Conservation (phyloP, 2,113 vertebrate species). For the Hylia prasina region DNA sequence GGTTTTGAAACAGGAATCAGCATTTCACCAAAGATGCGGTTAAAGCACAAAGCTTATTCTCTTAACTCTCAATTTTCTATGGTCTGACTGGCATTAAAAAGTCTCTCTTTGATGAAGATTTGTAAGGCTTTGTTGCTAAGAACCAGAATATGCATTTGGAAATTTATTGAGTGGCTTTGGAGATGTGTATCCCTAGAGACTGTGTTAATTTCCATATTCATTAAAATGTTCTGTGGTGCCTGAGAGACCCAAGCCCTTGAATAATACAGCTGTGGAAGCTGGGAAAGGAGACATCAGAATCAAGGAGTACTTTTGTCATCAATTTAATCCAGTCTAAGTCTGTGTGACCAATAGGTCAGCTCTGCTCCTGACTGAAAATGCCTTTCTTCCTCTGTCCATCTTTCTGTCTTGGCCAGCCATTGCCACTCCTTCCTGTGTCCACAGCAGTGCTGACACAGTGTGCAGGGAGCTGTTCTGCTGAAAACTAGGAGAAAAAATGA, state of each 20-base stretch:
- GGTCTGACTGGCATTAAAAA: not conserved
- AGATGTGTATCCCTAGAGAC: constrained; percentile 8
- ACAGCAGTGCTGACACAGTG: not conserved
- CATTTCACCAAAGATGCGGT: not conserved
- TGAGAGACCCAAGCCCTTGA: not conserved
- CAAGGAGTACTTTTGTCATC: not conserved
- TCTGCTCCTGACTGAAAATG: not conserved
- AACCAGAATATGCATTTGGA: constrained; percentile 1
- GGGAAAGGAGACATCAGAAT: not conserved
- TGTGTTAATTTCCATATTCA: not conserved
- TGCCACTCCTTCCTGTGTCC: not conserved
- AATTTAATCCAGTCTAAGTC: not conserved
- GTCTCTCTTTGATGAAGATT: not conserved
- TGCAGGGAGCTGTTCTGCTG: not conserved
- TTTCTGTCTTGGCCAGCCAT: not conserved
- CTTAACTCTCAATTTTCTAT: not conserved
- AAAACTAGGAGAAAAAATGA: not conserved
- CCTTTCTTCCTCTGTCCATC: not conserved
- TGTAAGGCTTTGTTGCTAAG: not conserved
- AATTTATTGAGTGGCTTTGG: not conserved
- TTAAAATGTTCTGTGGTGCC: not conserved
- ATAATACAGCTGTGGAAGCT: not conserved
- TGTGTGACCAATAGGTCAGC: not conserved
- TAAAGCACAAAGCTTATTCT: not conserved
- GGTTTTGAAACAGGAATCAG: not conserved